A percentile compares a stretch with the other conserved stretches of the same genome.
These are phyloP conservation scores for Macropodus opercularis DNA, from an alignment of 2,797 vertebrate species.

Conservation along the genomic window DNA sequence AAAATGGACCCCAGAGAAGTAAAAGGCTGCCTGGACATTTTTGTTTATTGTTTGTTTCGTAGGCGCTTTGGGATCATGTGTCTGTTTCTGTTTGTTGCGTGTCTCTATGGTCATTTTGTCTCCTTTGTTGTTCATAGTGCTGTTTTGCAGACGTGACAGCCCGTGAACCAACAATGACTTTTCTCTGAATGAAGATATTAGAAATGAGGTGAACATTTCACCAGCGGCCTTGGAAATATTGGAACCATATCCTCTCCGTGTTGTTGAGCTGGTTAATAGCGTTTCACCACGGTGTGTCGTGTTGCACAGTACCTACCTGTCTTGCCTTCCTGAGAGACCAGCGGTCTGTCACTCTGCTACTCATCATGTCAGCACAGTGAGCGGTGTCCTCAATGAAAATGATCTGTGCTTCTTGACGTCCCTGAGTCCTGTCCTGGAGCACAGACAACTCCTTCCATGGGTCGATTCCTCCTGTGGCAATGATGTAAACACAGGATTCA, in stretches of 20 bases:
- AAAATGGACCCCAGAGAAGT: too few species aligned
- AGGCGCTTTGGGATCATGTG: too few species aligned
- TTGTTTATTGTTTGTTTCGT: too few species aligned
- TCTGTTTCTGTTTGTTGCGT: too few species aligned
- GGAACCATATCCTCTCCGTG: background rate
- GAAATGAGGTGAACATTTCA: too few species aligned
- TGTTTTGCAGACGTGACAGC: too few species aligned
- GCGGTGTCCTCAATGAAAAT: constrained; percentile 83
- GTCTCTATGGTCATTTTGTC: too few species aligned
- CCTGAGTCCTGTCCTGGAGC: constrained; percentile 58
- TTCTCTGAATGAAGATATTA: too few species aligned
- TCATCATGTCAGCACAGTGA: constrained; percentile 87
- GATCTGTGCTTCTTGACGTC: constrained; percentile 51
- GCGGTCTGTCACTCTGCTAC: constrained; percentile 64
- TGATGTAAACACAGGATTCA: background rate
- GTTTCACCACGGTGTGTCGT: background rate
- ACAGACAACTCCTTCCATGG: constrained; percentile 88
- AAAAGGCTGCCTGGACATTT: too few species aligned
- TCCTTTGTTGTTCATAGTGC: too few species aligned
- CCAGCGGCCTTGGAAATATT: too few species aligned
- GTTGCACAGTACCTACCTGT: constrained; percentile 80
- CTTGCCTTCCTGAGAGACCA: constrained; percentile 79
- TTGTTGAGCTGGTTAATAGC: constrained; percentile 2
- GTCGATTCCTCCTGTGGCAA: constrained; percentile 81
- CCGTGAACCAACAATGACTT: too few species aligned